Conservation (phyloP, 2,888 invertebrate genomes). For the Onchidella celtica region DNA sequence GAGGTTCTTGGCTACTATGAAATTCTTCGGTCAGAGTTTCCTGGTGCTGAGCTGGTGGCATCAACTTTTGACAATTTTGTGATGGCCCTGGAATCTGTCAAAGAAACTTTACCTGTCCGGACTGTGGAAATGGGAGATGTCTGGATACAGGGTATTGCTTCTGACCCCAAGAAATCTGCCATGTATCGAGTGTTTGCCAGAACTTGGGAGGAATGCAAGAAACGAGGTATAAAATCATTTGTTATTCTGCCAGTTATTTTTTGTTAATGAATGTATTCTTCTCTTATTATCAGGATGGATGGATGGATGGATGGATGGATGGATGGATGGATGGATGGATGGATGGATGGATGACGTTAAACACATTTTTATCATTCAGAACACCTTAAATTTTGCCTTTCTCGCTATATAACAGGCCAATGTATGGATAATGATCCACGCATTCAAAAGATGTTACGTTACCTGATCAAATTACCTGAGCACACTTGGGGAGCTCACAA, state of each 20-base stretch:
- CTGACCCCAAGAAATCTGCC: conserved; percentile 74
- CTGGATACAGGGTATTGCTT: conserved; percentile 75
- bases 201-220: conserved; percentile 56
- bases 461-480: conserved; percentile 43
- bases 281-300: too few relatives aligned
- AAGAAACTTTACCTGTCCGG: too few relatives aligned
- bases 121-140: conserved; percentile 76
- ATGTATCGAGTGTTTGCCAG: conserved; percentile 60
- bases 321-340: too few relatives aligned
- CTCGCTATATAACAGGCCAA: conserved; percentile 17
- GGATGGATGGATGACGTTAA: too few relatives aligned
- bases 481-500: conserved; percentile 43
- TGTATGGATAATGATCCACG: conserved; percentile 26
- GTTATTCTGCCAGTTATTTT: too few relatives aligned
- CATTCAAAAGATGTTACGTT: conserved; percentile 4
- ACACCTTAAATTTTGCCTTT: too few relatives aligned
- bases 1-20: conserved; percentile 72
- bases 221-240: conserved; percentile 49
- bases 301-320: too few relatives aligned
- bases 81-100: too few relatives aligned
- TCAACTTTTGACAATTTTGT: conserved; percentile 72
- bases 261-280: too few relatives aligned
- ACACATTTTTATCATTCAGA: too few relatives aligned
- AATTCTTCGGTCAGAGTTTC: conserved; percentile 70
- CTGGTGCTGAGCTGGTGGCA: conserved; percentile 68